Percentiles rank a stretch among this genome's conserved stretches.
These are phyloP conservation scores for Nowickia ferox DNA, from an alignment of 2,888 invertebrate genomes.

Conservation along the genomic window DNA sequence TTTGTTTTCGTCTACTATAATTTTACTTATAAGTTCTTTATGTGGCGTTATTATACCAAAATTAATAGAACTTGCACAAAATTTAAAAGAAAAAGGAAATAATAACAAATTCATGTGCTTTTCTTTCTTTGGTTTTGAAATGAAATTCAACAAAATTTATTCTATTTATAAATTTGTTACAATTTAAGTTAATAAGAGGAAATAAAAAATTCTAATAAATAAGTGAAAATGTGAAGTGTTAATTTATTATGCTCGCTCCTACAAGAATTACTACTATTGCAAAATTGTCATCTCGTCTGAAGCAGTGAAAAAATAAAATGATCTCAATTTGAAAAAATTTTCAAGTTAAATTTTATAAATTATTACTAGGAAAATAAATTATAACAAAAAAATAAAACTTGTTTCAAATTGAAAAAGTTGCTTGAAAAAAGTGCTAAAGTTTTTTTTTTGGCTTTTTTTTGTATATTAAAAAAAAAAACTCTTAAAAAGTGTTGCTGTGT, in stretches of 20 bases:
- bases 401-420: slow-evolving; percentile 18
- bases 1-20: neutral
- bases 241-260: neutral
- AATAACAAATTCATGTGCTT: slow-evolving; percentile 25
- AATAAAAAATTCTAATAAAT: slow-evolving; percentile 17
- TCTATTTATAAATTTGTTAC: neutral
- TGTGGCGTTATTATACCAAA: slow-evolving; percentile 11
- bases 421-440: slow-evolving; percentile 15
- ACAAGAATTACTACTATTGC: slow-evolving; percentile 1
- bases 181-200: slow-evolving; percentile 5
- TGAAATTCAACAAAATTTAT: slow-evolving; percentile 14
- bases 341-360: slow-evolving; percentile 14
- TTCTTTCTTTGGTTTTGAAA: slow-evolving; percentile 11
- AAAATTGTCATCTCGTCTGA: slow-evolving; percentile 4
- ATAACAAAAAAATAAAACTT: slow-evolving; percentile 21
- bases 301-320: neutral
- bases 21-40: slow-evolving; percentile 56
- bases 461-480: slow-evolving; percentile 33
- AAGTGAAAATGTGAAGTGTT: slow-evolving; percentile 66
- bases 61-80: neutral
- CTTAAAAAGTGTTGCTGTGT: slow-evolving; percentile 16
- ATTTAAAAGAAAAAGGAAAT: neutral
- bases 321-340: slow-evolving; percentile 22
- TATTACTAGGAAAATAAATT: slow-evolving; percentile 13
- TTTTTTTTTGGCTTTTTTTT: slow-evolving; percentile 26